Percentiles rank a stretch among this genome's conserved stretches.
Evolutionary conservation across 2,797 vertebrate species (phyloP).

Genomic region (Loriculus beryllinus): DNA sequence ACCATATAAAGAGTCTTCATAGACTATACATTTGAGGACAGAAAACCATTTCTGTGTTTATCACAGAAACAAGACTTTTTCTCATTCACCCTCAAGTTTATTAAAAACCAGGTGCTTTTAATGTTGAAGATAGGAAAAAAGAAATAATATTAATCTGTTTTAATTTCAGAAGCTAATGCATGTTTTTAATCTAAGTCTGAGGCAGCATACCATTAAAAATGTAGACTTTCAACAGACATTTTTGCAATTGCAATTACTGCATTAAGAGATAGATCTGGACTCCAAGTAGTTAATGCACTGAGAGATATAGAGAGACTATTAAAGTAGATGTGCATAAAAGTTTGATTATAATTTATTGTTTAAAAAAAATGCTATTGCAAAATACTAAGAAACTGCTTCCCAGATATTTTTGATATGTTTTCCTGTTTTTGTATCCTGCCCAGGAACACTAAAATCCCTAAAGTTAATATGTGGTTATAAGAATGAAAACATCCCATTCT

Average conservation of each 20-base stretch:
- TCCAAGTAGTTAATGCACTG: neutral
- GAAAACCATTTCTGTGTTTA: neutral
- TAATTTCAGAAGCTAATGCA: neutral
- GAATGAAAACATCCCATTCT: neutral
- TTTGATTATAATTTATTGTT: neutral
- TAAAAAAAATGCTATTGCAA: neutral
- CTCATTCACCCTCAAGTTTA: neutral
- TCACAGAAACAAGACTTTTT: neutral
- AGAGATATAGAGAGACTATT: neutral
- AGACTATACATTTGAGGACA: neutral
- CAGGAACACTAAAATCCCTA: neutral
- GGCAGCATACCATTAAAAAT: neutral
- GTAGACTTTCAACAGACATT: neutral
- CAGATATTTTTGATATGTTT: neutral
- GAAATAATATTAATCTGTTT: neutral
- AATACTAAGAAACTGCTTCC: neutral
- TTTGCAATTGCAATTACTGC: neutral
- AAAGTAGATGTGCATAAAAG: neutral
- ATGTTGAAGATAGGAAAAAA: neutral
- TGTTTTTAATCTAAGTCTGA: neutral
- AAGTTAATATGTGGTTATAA: neutral
- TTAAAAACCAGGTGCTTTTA: constrained; percentile 40
- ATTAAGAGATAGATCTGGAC: neutral
- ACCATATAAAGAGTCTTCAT: neutral
- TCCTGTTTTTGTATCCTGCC: neutral